phyloP scores from a whole-genome alignment of 2,113 vertebrate genomes.

The Chionis minor region DNA sequence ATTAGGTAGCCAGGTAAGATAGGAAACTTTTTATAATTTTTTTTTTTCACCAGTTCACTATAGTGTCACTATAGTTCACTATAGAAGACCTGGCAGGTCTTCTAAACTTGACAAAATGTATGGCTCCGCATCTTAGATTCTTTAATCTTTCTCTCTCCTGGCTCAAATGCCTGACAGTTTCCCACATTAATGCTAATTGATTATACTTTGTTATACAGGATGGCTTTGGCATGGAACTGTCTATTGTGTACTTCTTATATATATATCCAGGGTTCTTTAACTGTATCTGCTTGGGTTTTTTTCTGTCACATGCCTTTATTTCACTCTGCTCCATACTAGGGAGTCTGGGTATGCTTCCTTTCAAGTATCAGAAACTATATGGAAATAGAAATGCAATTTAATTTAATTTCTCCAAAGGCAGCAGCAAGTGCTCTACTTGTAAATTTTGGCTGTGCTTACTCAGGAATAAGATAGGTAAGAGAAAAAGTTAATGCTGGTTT shows the following conservation, averaged over 20 bases:
- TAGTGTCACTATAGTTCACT: neutral
- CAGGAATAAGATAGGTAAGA: conserved; percentile 14
- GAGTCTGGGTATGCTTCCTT: neutral
- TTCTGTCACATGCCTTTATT: conserved; percentile 17
- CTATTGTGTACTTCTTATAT: neutral
- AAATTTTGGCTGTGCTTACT: conserved; percentile 7
- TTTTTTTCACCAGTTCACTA: neutral
- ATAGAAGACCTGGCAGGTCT: neutral
- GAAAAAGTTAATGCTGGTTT: neutral
- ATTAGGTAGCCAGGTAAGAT: neutral
- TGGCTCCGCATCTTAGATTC: neutral
- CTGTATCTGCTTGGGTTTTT: neutral
- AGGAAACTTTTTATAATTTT: neutral
- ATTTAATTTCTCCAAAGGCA: conserved; percentile 14
- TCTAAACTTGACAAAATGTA: neutral
- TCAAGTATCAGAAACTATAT: neutral
- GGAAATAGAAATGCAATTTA: neutral
- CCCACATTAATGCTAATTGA: neutral
- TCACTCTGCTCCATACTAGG: neutral
- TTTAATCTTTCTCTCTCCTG: neutral
- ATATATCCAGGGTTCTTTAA: neutral
- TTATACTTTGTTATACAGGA: neutral
- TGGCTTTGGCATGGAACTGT: neutral
- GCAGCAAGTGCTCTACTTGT: neutral
- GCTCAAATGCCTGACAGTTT: neutral